Conservation (phyloP, 1,140 invertebrate species). For the Drosophila willistoni region DNA sequence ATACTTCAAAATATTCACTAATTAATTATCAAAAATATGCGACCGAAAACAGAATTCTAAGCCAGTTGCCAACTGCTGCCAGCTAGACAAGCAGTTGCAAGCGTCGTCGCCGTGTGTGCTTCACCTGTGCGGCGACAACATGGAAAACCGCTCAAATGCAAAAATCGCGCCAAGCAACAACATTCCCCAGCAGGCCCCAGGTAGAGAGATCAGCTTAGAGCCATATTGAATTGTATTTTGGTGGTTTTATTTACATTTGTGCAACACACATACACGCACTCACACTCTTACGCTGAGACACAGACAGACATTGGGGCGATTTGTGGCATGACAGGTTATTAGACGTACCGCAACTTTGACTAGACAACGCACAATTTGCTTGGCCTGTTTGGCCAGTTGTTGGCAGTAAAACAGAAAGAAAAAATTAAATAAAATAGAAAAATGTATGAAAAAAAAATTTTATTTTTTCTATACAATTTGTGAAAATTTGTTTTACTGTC, state of each 20-base stretch:
- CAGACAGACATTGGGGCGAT: slow-evolving; percentile 34
- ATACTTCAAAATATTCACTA: slow-evolving; percentile 64
- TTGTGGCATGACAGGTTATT: slow-evolving; percentile 81
- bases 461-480: slow-evolving; percentile 17
- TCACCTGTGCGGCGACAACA: slow-evolving; percentile 67
- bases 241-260: slow-evolving; percentile 78
- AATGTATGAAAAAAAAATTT: slow-evolving; percentile 20
- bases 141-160: slow-evolving; percentile 74
- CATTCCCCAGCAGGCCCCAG: slow-evolving; percentile 52
- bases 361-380: slow-evolving; percentile 70
- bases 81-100: slow-evolving; percentile 17
- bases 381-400: slow-evolving; percentile 64
- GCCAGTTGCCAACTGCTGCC: slow-evolving; percentile 50
- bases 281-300: background rate
- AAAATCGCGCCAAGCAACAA: slow-evolving; percentile 67
- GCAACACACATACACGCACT: slow-evolving; percentile 15
- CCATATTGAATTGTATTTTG: slow-evolving; percentile 62
- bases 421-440: no score
- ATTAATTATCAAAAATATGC: slow-evolving; percentile 76
- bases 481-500: slow-evolving; percentile 11
- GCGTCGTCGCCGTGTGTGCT: slow-evolving; percentile 36
- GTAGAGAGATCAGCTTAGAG: background rate
- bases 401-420: background rate
- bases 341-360: slow-evolving; percentile 62
- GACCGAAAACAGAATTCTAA: slow-evolving; percentile 50